Evolutionary conservation across 2,113 vertebrate genomes (phyloP).

Genomic region (Limnothrissa miodon): DNA sequence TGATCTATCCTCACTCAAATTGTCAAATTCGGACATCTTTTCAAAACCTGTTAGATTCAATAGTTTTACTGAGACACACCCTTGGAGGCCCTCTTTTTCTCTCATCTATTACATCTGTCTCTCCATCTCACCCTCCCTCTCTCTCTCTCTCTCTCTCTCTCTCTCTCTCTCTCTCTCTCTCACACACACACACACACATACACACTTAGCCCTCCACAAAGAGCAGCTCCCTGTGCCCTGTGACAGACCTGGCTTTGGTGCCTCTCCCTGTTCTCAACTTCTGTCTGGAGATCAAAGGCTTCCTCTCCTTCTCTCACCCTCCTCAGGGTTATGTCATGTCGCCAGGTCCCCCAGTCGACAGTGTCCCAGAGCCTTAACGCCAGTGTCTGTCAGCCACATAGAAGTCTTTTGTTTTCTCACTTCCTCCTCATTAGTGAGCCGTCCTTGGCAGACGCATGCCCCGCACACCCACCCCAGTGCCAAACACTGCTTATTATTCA

Average conservation of each 20-base stretch:
- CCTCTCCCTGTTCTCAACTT: background rate
- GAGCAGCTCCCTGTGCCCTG: background rate
- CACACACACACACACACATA: background rate
- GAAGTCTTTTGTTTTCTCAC: background rate
- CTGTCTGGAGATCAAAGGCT: background rate
- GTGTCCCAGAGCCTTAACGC: background rate
- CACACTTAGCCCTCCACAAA: background rate
- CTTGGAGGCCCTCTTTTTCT: background rate
- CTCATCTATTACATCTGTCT: too few species aligned
- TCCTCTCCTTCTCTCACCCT: background rate
- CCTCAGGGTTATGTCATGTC: background rate
- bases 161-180: background rate
- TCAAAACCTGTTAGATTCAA: background rate
- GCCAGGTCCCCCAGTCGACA: background rate
- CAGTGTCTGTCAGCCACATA: background rate
- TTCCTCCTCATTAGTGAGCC: constrained; percentile 4
- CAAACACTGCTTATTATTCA: constrained; percentile 3
- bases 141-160: background rate
- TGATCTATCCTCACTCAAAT: constrained; percentile 16
- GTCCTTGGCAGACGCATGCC: background rate
- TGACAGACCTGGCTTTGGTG: too few species aligned
- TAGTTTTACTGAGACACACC: constrained; percentile 23
- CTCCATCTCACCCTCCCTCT: background rate
- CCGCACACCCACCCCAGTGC: background rate
- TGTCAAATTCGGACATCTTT: constrained; percentile 17